A percentile compares a stretch with the other conserved stretches of the same genome.
Evolutionary conservation across 2,797 vertebrate genomes (phyloP).

Genomic region (Gephyroberyx darwinii): DNA sequence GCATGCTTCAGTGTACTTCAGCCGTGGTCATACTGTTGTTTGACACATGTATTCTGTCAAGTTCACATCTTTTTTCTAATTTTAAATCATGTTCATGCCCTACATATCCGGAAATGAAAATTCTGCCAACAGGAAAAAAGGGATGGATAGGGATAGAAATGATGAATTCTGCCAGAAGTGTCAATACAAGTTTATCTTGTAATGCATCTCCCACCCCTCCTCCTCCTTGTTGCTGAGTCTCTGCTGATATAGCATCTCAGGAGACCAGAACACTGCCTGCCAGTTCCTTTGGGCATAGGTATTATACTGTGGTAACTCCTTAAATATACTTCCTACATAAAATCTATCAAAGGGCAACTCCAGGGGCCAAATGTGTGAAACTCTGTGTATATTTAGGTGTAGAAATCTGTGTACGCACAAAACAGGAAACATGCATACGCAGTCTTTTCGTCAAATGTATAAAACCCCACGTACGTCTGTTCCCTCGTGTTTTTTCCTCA

Average conservation of each 20-base stretch:
- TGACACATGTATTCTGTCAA: neutral
- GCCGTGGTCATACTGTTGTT: neutral
- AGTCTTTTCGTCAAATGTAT: too few relatives aligned
- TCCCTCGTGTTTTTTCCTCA: too few relatives aligned
- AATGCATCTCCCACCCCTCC: slow-evolving; percentile 51
- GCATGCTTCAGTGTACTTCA: slow-evolving; percentile 3
- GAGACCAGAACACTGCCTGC: slow-evolving; percentile 40
- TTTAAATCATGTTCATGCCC: slow-evolving; percentile 39
- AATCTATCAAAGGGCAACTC: slow-evolving; percentile 34
- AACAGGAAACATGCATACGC: too few relatives aligned
- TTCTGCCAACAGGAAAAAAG: slow-evolving; percentile 48
- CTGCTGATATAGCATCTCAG: slow-evolving; percentile 64
- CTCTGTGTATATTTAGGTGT: too few relatives aligned
- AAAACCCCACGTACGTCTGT: too few relatives aligned
- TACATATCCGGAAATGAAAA: slow-evolving; percentile 17
- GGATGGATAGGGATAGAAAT: slow-evolving; percentile 45
- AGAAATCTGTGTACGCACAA: too few relatives aligned
- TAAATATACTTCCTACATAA: slow-evolving; percentile 44
- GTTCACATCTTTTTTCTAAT: slow-evolving; percentile 13
- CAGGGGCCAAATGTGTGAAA: too few relatives aligned
- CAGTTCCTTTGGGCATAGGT: slow-evolving; percentile 38
- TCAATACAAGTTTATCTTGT: slow-evolving; percentile 67
- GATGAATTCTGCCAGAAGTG: slow-evolving; percentile 63
- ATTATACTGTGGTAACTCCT: slow-evolving; percentile 35
- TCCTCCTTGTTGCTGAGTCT: slow-evolving; percentile 24